These are phyloP conservation scores for Plotosus lineatus DNA, from an alignment of 2,113 vertebrate genomes.

Conservation along the genomic window DNA sequence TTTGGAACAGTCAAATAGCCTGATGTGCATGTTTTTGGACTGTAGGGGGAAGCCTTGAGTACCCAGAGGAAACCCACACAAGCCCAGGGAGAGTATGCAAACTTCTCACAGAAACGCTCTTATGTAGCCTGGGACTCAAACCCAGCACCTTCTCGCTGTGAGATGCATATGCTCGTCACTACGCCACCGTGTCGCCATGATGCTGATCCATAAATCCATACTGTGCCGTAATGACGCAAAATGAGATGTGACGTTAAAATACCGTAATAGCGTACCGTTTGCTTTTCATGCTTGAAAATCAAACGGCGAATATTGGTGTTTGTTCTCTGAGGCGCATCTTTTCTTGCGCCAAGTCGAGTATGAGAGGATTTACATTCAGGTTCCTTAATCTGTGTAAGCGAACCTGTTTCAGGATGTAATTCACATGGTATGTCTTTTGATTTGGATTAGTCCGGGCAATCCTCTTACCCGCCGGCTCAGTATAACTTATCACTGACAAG, in stretches of 20 bases:
- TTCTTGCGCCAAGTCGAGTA: slow-evolving; percentile 69
- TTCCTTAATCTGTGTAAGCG: slow-evolving; percentile 80
- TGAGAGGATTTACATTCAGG: slow-evolving; percentile 77
- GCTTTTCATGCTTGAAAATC: slow-evolving; percentile 32
- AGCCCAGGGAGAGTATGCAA: no score
- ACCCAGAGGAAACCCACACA: no score
- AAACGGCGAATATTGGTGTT: slow-evolving; percentile 73
- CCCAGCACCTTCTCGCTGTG: no score
- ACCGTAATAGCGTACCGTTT: neutral
- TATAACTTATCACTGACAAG: slow-evolving; percentile 79
- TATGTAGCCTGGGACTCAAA: no score
- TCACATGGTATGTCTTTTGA: slow-evolving; percentile 85
- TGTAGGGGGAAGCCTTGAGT: no score
- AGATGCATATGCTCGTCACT: no score
- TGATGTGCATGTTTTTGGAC: no score
- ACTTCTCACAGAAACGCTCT: no score
- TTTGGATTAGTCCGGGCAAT: slow-evolving; percentile 83
- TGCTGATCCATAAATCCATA: no score
- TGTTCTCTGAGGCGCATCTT: slow-evolving; percentile 72
- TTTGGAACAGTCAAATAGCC: no score
- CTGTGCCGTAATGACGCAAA: neutral
- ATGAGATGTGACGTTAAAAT: slow-evolving; percentile 3
- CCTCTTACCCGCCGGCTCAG: slow-evolving; percentile 78
- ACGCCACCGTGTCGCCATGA: no score
- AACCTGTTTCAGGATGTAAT: slow-evolving; percentile 86